Evolutionary conservation across 1,140 invertebrate species (phyloP).

Genomic region (Druon quercuslanigerum): DNA sequence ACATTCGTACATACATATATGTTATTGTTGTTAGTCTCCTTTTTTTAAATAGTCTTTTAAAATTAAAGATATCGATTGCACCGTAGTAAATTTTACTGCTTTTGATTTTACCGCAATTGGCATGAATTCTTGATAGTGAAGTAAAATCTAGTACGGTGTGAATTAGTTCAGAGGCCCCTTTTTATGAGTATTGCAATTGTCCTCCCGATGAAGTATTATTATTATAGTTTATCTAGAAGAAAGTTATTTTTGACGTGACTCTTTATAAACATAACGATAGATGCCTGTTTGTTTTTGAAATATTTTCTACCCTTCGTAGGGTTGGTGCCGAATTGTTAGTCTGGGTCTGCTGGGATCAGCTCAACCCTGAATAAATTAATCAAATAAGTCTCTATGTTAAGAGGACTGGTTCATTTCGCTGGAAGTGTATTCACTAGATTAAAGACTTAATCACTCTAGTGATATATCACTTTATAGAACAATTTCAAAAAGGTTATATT

Average conservation of each 20-base stretch:
- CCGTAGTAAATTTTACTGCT: too few species aligned
- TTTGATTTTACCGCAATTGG: too few species aligned
- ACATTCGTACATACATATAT: too few species aligned
- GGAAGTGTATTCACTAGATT: too few species aligned
- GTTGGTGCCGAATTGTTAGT: not conserved
- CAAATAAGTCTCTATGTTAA: too few species aligned
- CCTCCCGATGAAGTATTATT: slow-evolving; percentile 15
- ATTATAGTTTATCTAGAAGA: slow-evolving; percentile 1
- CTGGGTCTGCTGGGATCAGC: not conserved
- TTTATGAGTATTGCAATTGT: slow-evolving; percentile 18
- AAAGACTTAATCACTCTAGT: too few species aligned
- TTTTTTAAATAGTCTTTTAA: too few species aligned
- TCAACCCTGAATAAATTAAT: not conserved
- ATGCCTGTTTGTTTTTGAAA: slow-evolving; percentile 6
- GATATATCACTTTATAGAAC: too few species aligned
- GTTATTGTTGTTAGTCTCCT: too few species aligned
- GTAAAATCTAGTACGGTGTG: not conserved
- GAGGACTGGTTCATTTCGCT: too few species aligned
- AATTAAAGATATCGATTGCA: too few species aligned
- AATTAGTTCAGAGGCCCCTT: not conserved
- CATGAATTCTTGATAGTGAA: not conserved
- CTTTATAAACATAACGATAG: not conserved
- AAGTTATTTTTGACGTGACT: not conserved
- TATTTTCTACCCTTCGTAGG: not conserved
- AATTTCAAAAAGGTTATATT: not conserved